Percentiles rank a stretch among this genome's conserved stretches.
Conservation (phyloP, 2,888 invertebrate species). For the Eulithis prunata region DNA sequence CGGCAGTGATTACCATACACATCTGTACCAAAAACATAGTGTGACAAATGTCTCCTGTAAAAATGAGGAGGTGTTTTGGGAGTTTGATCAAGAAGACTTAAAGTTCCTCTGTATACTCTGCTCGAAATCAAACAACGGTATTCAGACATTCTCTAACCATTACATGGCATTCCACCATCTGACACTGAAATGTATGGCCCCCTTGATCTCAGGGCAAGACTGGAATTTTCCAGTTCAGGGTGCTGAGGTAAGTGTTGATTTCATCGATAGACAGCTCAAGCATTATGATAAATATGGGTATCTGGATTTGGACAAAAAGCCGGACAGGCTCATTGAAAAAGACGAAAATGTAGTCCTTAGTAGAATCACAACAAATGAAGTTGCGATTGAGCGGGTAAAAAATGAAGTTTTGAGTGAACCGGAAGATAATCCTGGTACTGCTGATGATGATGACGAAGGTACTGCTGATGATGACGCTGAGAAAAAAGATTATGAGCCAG, state of each 20-base stretch:
- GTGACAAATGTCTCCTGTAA: constrained; percentile 62
- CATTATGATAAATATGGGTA: constrained; percentile 64
- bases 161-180: constrained; percentile 77
- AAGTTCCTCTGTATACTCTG: constrained; percentile 69
- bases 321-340: constrained; percentile 26
- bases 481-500: constrained; percentile 10
- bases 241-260: constrained; percentile 68
- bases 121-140: constrained; percentile 60
- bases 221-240: constrained; percentile 69
- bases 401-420: constrained; percentile 47
- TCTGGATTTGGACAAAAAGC: constrained; percentile 59
- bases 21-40: constrained; percentile 74
- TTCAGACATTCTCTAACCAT: constrained; percentile 69
- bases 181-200: constrained; percentile 75
- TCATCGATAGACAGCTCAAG: constrained; percentile 66
- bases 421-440: constrained; percentile 19
- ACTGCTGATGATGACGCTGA: constrained; percentile 15
- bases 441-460: constrained; percentile 16
- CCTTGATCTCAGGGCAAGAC: constrained; percentile 66
- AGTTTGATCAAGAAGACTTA: constrained; percentile 59
- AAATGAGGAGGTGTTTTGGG: constrained; percentile 67
- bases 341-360: constrained; percentile 4
- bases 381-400: constrained; percentile 40
- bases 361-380: constrained; percentile 2
- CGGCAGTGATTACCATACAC: constrained; percentile 67